These are phyloP conservation scores for Dexiosoma caninum DNA, from an alignment of 2,888 invertebrate genomes.

Conservation along the genomic window DNA sequence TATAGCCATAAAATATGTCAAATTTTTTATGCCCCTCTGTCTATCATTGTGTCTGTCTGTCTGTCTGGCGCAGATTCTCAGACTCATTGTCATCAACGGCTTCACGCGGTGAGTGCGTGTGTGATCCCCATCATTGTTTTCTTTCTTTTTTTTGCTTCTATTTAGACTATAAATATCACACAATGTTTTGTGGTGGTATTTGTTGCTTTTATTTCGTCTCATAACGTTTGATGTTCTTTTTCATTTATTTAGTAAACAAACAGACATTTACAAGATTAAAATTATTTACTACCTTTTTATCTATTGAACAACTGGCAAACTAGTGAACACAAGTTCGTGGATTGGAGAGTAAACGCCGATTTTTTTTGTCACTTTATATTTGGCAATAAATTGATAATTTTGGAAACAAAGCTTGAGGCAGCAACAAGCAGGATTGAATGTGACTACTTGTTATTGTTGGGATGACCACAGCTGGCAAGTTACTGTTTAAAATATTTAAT, in stretches of 20 bases:
- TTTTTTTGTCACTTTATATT: no score
- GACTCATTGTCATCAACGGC: neutral
- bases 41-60: slow-evolving; percentile 9
- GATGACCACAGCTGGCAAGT: no score
- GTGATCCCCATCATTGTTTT: slow-evolving; percentile 40
- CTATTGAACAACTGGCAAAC: neutral
- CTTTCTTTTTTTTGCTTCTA: slow-evolving; percentile 31
- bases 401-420: neutral
- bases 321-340: neutral
- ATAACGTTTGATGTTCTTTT: neutral
- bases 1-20: slow-evolving; percentile 48
- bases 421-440: no score
- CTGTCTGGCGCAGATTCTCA: slow-evolving; percentile 17
- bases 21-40: neutral
- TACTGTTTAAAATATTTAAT: no score
- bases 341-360: neutral
- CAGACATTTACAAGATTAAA: neutral
- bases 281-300: slow-evolving; percentile 6
- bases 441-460: no score
- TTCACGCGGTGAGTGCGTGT: slow-evolving; percentile 8
- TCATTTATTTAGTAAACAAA: neutral
- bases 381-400: neutral
- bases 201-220: neutral
- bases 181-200: neutral
- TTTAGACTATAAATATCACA: slow-evolving; percentile 51